Base-by-base conservation (phyloP, 2,888 invertebrate genomes). In the Phalangium opilio region DNA sequence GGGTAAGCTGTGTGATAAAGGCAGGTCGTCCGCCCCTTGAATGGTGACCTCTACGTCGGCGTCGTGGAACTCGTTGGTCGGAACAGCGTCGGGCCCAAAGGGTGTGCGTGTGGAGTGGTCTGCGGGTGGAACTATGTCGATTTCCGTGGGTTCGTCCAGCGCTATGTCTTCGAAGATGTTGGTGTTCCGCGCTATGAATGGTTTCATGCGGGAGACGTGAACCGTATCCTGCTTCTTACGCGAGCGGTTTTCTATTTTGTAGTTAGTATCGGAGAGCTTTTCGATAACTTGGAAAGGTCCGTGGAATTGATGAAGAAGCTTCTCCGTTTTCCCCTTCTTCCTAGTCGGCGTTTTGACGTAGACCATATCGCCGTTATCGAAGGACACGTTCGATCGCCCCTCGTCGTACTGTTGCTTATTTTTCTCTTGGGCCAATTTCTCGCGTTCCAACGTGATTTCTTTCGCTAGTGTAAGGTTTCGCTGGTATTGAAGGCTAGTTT, bases 171-270 rank as follows among this genome's bases (percentile, higher is more conserved):
- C n/a, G n/a, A n/a, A n/a, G n/a, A n/a, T n/a, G n/a, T n/a, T n/a
- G n/a, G n/a, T n/a, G n/a, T n/a, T n/a, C n/a, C n/a, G n/a, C n/a
- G 27, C 27, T 27, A 27, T 27, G 8, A 27, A 35, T 14, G 11
- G 21, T n/a, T 47, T 50, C 38, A 50, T 18, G 3, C 47, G 15
- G 15, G 19, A 38, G 3, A 47, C 40, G 19, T 50, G 50, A 12
- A 50, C 47, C 2, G 20, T n/a, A 3, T 46, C 47, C 2, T 8
- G 12, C 21, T 41, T 18, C 12, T 20, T 36, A 34, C 32, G 18
- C 19, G 32, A 20, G 10, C 15, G 7, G 5, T 18, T 32, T 45
- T 45, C 14, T 3, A 48, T 19, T n/a, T 19, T 10, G 34, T 35
- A 18, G 7, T 21, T 36, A 5, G 34, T 18, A 1, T 3, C 1